These are phyloP conservation scores for Leucopsar rothschildi DNA, from an alignment of 2,113 vertebrate genomes.

Conservation along the genomic window DNA sequence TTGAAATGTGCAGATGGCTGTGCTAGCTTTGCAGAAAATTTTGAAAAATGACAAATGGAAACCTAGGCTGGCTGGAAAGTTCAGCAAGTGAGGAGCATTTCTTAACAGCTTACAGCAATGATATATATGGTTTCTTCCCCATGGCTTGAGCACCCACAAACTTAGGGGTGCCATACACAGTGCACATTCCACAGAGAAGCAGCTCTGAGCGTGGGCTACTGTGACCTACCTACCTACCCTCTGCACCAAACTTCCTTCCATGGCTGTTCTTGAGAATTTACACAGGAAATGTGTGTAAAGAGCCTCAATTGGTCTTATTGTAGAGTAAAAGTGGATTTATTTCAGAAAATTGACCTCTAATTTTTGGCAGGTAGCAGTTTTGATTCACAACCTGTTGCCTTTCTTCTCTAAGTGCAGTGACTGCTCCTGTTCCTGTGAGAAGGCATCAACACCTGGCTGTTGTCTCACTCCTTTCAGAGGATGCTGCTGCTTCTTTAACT, in stretches of 20 bases:
- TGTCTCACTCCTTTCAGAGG: not conserved
- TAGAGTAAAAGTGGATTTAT: not conserved
- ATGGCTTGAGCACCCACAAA: fast-evolving
- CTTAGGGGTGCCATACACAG: not conserved
- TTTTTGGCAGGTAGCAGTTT: not conserved
- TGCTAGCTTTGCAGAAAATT: not conserved
- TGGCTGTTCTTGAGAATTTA: not conserved
- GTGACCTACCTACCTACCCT: not conserved
- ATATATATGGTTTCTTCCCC: fast-evolving
- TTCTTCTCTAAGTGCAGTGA: not conserved
- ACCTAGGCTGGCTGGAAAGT: not conserved
- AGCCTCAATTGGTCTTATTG: not conserved
- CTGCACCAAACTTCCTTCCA: not conserved
- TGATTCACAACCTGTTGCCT: not conserved
- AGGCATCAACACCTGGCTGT: not conserved
- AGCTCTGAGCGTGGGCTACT: not conserved
- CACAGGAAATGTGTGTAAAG: not conserved
- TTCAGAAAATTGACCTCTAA: not conserved
- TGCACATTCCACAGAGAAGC: not conserved
- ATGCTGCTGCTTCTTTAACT: not conserved
- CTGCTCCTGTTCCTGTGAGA: fast-evolving
- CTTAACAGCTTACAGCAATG: not conserved
- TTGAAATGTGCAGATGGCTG: not conserved
- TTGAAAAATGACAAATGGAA: not conserved
- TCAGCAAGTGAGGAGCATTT: not conserved